phyloP scores from a whole-genome alignment of 2,888 invertebrate species.

The Lathronympha strigana region DNA sequence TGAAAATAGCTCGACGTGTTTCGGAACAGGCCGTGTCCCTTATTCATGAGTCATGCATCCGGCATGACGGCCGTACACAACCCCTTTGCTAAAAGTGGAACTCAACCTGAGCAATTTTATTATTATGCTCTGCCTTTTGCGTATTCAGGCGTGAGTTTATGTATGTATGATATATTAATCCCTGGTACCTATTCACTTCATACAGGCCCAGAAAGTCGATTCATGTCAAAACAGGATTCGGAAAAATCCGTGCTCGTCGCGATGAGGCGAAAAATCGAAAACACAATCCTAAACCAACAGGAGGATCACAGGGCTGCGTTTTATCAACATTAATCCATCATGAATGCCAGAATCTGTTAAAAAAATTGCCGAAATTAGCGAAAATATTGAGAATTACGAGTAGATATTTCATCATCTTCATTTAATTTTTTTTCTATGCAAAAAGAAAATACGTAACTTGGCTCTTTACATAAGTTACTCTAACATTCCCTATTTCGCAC shows the following conservation, averaged over 20 bases:
- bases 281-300: constrained; percentile 37
- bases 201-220: constrained; percentile 14
- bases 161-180: constrained; percentile 7
- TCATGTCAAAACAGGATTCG: constrained; percentile 24
- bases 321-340: constrained; percentile 40
- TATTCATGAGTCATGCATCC: too few species aligned
- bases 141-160: too few species aligned
- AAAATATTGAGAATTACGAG: constrained; percentile 7
- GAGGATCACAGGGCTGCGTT: constrained; percentile 26
- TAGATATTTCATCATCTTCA: neutral
- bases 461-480: too few species aligned
- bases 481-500: too few species aligned
- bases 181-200: neutral
- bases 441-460: too few species aligned
- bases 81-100: too few species aligned
- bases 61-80: too few species aligned
- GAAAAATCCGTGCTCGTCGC: constrained; percentile 8
- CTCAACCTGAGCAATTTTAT: too few species aligned
- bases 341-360: constrained; percentile 32
- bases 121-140: too few species aligned
- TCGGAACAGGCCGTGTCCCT: too few species aligned
- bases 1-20: too few species aligned
- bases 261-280: constrained; percentile 27
- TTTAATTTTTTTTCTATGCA: too few species aligned
- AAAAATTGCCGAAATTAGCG: constrained; percentile 13